These are phyloP conservation scores for Spialia ferax DNA, from an alignment of 2,888 invertebrate genomes.

Conservation along the genomic window DNA sequence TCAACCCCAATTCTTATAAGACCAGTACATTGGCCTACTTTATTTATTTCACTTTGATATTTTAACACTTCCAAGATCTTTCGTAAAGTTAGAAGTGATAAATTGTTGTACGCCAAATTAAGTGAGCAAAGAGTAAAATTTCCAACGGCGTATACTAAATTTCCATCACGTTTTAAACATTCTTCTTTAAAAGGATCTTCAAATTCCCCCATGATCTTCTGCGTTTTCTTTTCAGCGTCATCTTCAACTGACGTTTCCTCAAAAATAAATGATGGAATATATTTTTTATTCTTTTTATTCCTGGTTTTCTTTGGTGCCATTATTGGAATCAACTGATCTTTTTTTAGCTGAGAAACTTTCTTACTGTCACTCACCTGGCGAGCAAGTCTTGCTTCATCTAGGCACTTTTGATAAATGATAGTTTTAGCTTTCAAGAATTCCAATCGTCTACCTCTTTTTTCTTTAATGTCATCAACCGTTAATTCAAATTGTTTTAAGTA, in stretches of 20 bases:
- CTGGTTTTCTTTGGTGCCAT: not conserved
- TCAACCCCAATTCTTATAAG: conserved; percentile 58
- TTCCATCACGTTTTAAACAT: conserved; percentile 46
- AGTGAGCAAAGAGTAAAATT: conserved; percentile 61
- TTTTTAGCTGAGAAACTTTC: conserved; percentile 1
- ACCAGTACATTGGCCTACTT: conserved; percentile 48
- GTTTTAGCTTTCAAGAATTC: conserved; percentile 49
- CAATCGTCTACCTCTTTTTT: conserved; percentile 46
- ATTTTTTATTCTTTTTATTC: conserved; percentile 15
- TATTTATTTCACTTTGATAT: conserved; percentile 53
- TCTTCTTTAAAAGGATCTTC: conserved; percentile 52
- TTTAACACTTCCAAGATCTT: conserved; percentile 54
- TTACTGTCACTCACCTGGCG: conserved; percentile 20
- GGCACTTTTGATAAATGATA: conserved; percentile 47
- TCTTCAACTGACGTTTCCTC: conserved; percentile 37
- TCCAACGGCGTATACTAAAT: conserved; percentile 52
- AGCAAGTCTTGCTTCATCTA: conserved; percentile 45
- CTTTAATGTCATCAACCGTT: conserved; percentile 50
- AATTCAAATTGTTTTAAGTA: conserved; percentile 57
- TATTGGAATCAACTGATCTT: conserved; percentile 5
- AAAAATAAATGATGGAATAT: conserved; percentile 4
- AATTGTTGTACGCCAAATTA: conserved; percentile 63
- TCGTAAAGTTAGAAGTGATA: conserved; percentile 52
- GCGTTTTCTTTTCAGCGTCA: conserved; percentile 49
- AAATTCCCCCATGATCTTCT: conserved; percentile 51